Evolutionary conservation across 2,888 invertebrate species (phyloP), one percentile per base, ranked within the genome.

Genomic region (Leucozona laternaria): DNA sequence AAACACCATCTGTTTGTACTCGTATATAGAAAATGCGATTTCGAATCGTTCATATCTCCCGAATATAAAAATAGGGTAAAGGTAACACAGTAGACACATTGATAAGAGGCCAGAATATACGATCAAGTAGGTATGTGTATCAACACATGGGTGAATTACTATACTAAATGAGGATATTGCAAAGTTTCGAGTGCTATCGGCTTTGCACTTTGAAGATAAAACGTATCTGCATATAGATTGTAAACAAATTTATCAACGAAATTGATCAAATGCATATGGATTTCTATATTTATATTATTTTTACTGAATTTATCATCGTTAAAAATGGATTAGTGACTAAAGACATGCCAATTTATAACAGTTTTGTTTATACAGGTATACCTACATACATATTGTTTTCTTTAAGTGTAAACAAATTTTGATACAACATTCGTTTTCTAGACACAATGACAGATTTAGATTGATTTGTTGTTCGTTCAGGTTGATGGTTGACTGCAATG

Each of bases 161-260:
- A 28, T 31, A 45, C 2, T 50, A 40, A 55, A 55, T 7, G 17
- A 55, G 4, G 10, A 17, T 4, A 28, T 4, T 55, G n/a, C 55
- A 55, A n/a, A 3, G n/a, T 31, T 55, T 55, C 28, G 28, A 55
- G 62, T 40, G 62, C 31, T 66, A 57, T 76, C 50, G 10, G 62
- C 57, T 43, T n/a, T 57, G 55, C 34, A 31, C 48, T 76, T 48
- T 45, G 66, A 25, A 68, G 66, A 76, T 68, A 76, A 66, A 58
- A 37, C 1, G 15, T n/a, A 34, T 57, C 31, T 57, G 57, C 57
- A 57, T 50, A n/a, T n/a, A 22, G 25, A 25, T 13, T 50, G 50
- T 50, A 37, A 37, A 13, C 15, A 10, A 13, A 13, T 43, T 43
- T 43, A 43, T 43, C 7, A n/a, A 6, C 15, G n/a, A 6, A 43